phyloP scores from a whole-genome alignment of 2,113 vertebrate genomes.

The Pomatorhinus ruficollis region DNA sequence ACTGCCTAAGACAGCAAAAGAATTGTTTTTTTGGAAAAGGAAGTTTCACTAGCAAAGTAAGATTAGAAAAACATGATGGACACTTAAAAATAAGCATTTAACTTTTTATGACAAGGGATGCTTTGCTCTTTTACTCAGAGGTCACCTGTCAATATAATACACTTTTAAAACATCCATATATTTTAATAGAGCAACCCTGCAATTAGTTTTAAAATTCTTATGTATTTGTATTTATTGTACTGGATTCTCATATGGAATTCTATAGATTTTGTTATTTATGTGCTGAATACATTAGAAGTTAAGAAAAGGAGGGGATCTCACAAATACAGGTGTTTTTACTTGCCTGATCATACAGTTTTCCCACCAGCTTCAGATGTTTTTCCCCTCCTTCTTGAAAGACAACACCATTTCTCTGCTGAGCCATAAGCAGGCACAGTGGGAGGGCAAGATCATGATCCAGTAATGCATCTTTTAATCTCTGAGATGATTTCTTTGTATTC shows the following conservation, averaged over 20 bases:
- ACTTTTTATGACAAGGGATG: neutral
- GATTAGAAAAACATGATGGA: neutral
- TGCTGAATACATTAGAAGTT: neutral
- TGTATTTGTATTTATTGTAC: neutral
- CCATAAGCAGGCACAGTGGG: constrained; percentile 95
- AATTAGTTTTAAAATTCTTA: neutral
- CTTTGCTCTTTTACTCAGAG: neutral
- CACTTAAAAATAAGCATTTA: neutral
- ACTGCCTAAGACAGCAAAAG: neutral
- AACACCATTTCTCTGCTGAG: constrained; percentile 93
- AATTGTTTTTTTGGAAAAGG: neutral
- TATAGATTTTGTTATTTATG: neutral
- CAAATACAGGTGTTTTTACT: neutral
- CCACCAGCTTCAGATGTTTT: constrained; percentile 96
- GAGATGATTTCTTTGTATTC: constrained; percentile 98
- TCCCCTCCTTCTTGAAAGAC: constrained; percentile 98
- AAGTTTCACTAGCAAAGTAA: neutral
- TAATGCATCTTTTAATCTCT: constrained; percentile 92
- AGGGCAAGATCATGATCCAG: constrained; percentile 94
- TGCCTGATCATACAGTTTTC: constrained; percentile 98
- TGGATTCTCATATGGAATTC: neutral
- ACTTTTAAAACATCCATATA: neutral
- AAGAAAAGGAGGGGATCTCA: neutral
- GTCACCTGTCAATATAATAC: neutral
- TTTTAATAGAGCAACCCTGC: neutral